A percentile compares a stretch with the other conserved stretches of the same genome.
These are phyloP conservation scores for Apodemus sylvaticus DNA, from an alignment of 2,113 vertebrate species.

Conservation along the genomic window DNA sequence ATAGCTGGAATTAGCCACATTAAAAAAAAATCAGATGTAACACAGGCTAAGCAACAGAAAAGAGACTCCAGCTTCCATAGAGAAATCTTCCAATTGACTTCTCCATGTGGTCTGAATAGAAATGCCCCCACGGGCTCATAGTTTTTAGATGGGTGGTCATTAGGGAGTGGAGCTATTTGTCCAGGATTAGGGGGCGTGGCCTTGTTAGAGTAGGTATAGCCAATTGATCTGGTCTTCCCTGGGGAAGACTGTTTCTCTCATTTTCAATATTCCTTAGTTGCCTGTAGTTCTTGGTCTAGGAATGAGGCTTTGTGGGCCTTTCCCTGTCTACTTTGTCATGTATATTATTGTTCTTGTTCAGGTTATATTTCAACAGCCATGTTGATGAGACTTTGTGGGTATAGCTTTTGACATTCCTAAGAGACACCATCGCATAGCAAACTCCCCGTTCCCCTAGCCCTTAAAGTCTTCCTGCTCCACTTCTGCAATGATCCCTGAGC, in stretches of 20 bases:
- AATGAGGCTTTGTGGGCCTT: not conserved
- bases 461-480: not conserved
- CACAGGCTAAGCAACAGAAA: not conserved
- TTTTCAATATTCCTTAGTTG: not conserved
- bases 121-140: not conserved
- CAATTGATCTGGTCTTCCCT: not conserved
- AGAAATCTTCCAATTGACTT: not conserved
- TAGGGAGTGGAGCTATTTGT: not conserved
- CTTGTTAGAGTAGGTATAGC: not conserved
- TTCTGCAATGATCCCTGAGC: not conserved
- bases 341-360: not conserved
- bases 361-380: not conserved
- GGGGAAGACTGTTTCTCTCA: not conserved
- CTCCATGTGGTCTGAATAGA: not conserved
- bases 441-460: not conserved
- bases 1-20: not conserved
- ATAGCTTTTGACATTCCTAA: not conserved
- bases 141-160: not conserved
- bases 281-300: not conserved
- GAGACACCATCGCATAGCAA: not conserved
- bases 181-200: not conserved
- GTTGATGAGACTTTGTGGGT: not conserved
- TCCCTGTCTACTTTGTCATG: not conserved
- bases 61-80: not conserved
- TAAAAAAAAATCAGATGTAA: conserved; percentile 2